Conservation (phyloP, 1,140 invertebrate species). For the Drosophila rhopaloa region DNA sequence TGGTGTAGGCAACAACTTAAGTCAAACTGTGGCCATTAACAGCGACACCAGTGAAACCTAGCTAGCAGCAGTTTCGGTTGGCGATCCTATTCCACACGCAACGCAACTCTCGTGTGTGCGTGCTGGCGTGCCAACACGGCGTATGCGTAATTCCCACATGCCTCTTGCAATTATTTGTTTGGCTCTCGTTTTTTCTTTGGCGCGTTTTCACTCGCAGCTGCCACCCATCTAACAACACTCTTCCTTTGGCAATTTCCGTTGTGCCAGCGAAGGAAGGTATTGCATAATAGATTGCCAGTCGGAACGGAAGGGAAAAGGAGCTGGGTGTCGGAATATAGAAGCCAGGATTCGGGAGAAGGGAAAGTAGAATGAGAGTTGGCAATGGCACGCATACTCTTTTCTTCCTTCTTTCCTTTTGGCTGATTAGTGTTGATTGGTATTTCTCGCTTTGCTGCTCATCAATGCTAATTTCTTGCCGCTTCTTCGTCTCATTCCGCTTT, state of each 20-base stretch:
- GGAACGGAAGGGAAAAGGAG: neutral
- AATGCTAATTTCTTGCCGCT: constrained; percentile 76
- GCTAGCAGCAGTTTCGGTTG: constrained; percentile 3
- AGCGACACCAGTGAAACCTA: constrained; percentile 59
- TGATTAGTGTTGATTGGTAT: constrained; percentile 84
- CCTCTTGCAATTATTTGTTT: constrained; percentile 66
- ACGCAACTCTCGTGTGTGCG: constrained; percentile 56
- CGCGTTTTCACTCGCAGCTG: constrained; percentile 30
- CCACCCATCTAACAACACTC: constrained; percentile 74
- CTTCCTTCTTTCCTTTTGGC: constrained; percentile 44
- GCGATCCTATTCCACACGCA: constrained; percentile 41
- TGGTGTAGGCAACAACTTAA: constrained; percentile 53
- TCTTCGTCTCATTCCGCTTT: constrained; percentile 12
- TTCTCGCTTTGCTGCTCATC: constrained; percentile 83
- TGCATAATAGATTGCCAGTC: constrained; percentile 70
- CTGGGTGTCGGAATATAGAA: neutral
- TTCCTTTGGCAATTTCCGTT: constrained; percentile 76
- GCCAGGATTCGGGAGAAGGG: neutral
- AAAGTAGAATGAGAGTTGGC: neutral
- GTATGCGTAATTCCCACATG: constrained; percentile 76
- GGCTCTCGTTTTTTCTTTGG: constrained; percentile 25
- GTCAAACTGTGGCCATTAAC: constrained; percentile 72
- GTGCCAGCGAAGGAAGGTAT: constrained; percentile 46
- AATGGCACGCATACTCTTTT: constrained; percentile 52
- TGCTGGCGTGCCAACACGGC: constrained; percentile 55